Evolutionary conservation across 2,797 vertebrate species (phyloP), one percentile per base, ranked within the genome.

Genomic region (Linurgus olivaceus): DNA sequence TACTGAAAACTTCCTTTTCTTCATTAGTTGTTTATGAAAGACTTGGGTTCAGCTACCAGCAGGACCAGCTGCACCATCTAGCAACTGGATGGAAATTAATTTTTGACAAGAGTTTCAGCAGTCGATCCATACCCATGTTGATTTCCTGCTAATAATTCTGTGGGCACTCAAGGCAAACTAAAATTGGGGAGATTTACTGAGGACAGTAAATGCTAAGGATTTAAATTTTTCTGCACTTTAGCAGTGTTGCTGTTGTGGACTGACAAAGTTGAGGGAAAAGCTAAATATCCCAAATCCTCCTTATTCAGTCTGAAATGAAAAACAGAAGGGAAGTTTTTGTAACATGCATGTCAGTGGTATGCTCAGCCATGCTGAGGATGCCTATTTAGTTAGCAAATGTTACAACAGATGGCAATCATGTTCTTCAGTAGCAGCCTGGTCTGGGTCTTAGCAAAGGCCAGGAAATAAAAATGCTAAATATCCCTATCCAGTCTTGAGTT

Each of bases 341-440:
- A 82, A 54, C 14, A 7, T 19, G 29, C 47, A 31, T 2, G 0
- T 93, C 45, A 65, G 71, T 71, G 59, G 16, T 50, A 17, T n/a
- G 52, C 35, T 79, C 55, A 48, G 2, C 40, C 25, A 9, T 79
- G 50, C 74, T 54, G 51, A 85, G 83, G 52, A 28, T 82, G 77
- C 50, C 71, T 80, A 2, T 92, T 82, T 82, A 82, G 57, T 79
- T 79, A 74, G 75, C 88, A 91, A 93, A 95, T 80, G 68, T 65
- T 89, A 65, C 6, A 35, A 89, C 61, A 93, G 96, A 94, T 94
- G 92, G 84, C 80, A 91, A 8, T 90, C 73, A 31, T 26, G 13
- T 87, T 91, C 65, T 79, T 85, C 67, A 33, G 42, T 31, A 77
- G 51, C 59, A 87, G 47, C 42, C 57, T 72, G 52, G 25, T 76